These are phyloP conservation scores for Poeciliopsis retropinna DNA, from an alignment of 2,113 vertebrate species.

Conservation along the genomic window DNA sequence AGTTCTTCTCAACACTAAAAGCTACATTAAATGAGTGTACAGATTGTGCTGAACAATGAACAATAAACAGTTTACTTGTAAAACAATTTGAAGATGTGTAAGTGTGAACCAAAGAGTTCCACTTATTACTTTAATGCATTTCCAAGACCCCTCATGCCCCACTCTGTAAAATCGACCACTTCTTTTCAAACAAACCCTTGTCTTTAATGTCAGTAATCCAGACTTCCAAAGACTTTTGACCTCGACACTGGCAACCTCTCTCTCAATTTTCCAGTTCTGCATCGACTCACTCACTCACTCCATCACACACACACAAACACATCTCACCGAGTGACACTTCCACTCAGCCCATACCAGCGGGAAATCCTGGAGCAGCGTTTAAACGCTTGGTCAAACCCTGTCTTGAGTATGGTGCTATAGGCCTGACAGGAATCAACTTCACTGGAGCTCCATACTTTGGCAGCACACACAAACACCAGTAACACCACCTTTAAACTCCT, in stretches of 20 bases:
- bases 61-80: no score
- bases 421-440: slow-evolving; percentile 72
- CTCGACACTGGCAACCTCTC: slow-evolving; percentile 42
- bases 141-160: slow-evolving; percentile 1
- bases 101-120: no score
- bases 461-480: slow-evolving; percentile 14
- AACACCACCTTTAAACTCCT: neutral
- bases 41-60: no score
- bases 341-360: slow-evolving; percentile 56
- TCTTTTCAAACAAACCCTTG: slow-evolving; percentile 38
- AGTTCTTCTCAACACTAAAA: neutral
- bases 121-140: neutral
- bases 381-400: slow-evolving; percentile 70
- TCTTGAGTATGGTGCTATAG: slow-evolving; percentile 56
- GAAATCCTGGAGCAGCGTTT: slow-evolving; percentile 68
- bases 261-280: slow-evolving; percentile 20
- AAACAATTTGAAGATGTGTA: no score
- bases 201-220: slow-evolving; percentile 23
- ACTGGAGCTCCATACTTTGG: slow-evolving; percentile 42
- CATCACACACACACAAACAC: slow-evolving; percentile 15
- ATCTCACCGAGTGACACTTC: slow-evolving; percentile 64
- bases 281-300: slow-evolving; percentile 5
- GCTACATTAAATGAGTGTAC: neutral
- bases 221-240: slow-evolving; percentile 32
- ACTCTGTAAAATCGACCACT: slow-evolving; percentile 1